A percentile compares a stretch with the other conserved stretches of the same genome.
These are phyloP conservation scores for Cenopis cana DNA, from an alignment of 2,888 invertebrate species.

Conservation along the genomic window DNA sequence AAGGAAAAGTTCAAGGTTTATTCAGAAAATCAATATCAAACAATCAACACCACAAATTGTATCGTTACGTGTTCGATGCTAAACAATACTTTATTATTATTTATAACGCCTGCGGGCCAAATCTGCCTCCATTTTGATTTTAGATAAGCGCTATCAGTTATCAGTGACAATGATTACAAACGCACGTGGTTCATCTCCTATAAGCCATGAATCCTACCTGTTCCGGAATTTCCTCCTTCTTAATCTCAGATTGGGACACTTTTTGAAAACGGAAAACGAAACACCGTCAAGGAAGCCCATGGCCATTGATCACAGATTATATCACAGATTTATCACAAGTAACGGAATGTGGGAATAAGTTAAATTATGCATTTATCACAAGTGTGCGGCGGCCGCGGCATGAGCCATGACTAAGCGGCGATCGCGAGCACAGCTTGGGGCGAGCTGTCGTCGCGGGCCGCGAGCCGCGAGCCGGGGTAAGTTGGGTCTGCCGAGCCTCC, in stretches of 20 bases:
- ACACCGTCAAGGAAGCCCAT: conserved; percentile 48
- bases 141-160: conserved; percentile 38
- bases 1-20: conserved; percentile 38
- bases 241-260: conserved; percentile 45
- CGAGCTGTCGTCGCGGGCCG: conserved; percentile 45
- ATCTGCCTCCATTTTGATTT: conserved; percentile 25
- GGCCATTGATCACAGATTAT: conserved; percentile 35
- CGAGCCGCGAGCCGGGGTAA: conserved; percentile 6
- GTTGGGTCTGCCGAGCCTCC: not conserved
- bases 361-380: conserved; percentile 58
- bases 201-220: conserved; percentile 38
- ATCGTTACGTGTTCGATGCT: conserved; percentile 16
- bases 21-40: conserved; percentile 36
- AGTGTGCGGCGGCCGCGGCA: conserved; percentile 62
- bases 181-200: conserved; percentile 45
- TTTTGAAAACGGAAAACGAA: conserved; percentile 47
- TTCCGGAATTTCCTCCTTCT: conserved; percentile 36
- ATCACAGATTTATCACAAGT: conserved; percentile 48
- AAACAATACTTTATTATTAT: conserved; percentile 28
- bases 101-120: not conserved
- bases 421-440: conserved; percentile 53
- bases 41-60: conserved; percentile 24
- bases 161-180: conserved; percentile 46
- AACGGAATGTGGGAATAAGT: conserved; percentile 48
- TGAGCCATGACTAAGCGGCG: conserved; percentile 71